A percentile compares a stretch with the other conserved stretches of the same genome.
phyloP scores from a whole-genome alignment of 35 echinoderm and acorn worm genomes.

The Apostichopus japonicus region DNA sequence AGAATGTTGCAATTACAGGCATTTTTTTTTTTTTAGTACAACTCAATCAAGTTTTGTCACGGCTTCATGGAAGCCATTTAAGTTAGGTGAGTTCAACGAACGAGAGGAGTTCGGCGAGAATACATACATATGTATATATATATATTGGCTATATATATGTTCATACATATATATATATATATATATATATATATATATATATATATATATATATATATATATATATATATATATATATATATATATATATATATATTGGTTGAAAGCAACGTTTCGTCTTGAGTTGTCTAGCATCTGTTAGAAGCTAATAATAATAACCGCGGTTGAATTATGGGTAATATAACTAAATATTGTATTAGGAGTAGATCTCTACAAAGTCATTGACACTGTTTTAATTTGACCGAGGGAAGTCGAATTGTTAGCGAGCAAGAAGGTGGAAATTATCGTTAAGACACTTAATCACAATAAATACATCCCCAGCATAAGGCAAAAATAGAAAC shows the following conservation, averaged over 20 bases:
- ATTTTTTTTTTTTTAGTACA: conserved; percentile 3
- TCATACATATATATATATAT: background rate
- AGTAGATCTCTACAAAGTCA: conserved; percentile 5
- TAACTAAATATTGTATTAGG: conserved; percentile 46
- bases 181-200: background rate
- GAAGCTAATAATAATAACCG: conserved; percentile 14
- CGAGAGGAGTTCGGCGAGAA: background rate
- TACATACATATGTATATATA: background rate
- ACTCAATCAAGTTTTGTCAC: conserved; percentile 4
- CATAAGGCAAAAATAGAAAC: background rate
- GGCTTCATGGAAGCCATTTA: conserved; percentile 4
- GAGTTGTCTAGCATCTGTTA: conserved; percentile 41
- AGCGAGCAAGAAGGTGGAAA: conserved; percentile 20
- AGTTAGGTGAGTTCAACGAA: conserved; percentile 19
- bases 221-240: background rate
- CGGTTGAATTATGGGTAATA: conserved; percentile 10
- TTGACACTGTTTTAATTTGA: conserved; percentile 43
- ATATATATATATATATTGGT: background rate
- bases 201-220: background rate
- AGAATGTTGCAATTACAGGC: conserved; percentile 30
- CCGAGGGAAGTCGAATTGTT: conserved; percentile 45
- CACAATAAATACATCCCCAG: conserved; percentile 30
- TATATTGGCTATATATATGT: too few relatives aligned
- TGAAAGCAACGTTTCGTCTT: conserved; percentile 7
- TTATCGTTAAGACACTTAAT: conserved; percentile 41